Evolutionary conservation across 2,113 vertebrate genomes (phyloP).

Genomic region (Myrmecobius fasciatus): DNA sequence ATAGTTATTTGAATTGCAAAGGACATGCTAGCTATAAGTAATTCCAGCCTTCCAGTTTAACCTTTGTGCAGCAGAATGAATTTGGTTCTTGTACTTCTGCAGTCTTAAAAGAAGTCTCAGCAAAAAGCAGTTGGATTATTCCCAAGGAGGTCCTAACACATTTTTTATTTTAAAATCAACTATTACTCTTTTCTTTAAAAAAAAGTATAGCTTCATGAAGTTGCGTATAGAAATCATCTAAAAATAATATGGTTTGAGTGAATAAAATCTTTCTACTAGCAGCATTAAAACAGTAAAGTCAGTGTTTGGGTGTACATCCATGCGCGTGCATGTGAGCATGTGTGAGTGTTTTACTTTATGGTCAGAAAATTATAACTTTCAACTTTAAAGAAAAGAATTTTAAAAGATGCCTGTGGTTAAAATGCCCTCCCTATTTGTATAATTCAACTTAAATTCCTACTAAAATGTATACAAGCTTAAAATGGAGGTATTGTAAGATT

Average conservation of each 20-base stretch:
- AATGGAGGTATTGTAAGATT: neutral
- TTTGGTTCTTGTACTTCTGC: slow-evolving; percentile 43
- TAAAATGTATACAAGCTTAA: neutral
- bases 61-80: slow-evolving; percentile 51
- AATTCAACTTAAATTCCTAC: neutral
- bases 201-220: slow-evolving; percentile 12
- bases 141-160: slow-evolving; percentile 28
- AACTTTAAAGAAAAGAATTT: neutral
- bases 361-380: slow-evolving; percentile 29
- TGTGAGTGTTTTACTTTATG: neutral
- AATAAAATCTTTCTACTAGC: neutral
- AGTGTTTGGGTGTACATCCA: neutral
- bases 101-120: neutral
- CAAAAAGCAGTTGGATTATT: slow-evolving; percentile 39
- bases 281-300: neutral
- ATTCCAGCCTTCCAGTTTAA: neutral
- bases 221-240: slow-evolving; percentile 22
- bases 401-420: neutral
- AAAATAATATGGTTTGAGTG: slow-evolving; percentile 56
- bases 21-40: slow-evolving; percentile 7
- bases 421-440: slow-evolving; percentile 21
- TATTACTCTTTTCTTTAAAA: slow-evolving; percentile 41
- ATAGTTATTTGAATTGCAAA: slow-evolving; percentile 1
- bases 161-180: slow-evolving; percentile 49
- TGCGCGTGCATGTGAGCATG: neutral